phyloP scores from a whole-genome alignment of 2,113 vertebrate species.

The Elgaria multicarinata region DNA sequence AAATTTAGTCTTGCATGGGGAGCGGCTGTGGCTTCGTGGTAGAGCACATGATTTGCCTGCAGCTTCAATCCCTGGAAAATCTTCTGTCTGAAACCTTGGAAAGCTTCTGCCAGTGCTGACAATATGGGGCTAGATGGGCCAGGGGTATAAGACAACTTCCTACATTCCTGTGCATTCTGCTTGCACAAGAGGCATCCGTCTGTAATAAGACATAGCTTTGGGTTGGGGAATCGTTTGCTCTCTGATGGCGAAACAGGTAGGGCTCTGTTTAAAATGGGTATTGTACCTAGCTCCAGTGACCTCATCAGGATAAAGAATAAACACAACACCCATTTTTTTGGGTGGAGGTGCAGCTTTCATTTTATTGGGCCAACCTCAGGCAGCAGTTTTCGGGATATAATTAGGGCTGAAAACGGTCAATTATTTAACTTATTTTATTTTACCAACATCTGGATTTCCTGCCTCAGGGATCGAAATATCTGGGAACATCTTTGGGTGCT shows the following conservation, averaged over 20 bases:
- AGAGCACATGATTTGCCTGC: too few species aligned
- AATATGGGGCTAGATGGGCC: too few species aligned
- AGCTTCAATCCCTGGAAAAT: too few species aligned
- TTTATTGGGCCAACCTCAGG: accelerated
- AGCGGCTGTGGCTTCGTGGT: too few species aligned
- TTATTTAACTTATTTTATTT: background rate
- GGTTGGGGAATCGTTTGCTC: accelerated
- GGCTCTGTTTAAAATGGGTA: background rate
- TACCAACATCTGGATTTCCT: background rate
- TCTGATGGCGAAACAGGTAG: accelerated
- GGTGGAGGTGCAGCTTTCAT: background rate
- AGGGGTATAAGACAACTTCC: too few species aligned
- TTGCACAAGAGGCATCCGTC: too few species aligned
- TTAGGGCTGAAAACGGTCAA: background rate
- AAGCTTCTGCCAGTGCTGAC: too few species aligned
- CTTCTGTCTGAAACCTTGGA: too few species aligned
- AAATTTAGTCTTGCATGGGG: background rate
- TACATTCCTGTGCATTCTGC: background rate
- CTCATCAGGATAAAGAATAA: accelerated
- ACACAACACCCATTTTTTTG: background rate
- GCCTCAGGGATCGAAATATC: background rate
- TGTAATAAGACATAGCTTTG: background rate
- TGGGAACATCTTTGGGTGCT: background rate
- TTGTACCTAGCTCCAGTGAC: accelerated
- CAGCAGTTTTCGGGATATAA: background rate